phyloP scores from a whole-genome alignment of 1,140 invertebrate genomes.

The Ceratina australensis region DNA sequence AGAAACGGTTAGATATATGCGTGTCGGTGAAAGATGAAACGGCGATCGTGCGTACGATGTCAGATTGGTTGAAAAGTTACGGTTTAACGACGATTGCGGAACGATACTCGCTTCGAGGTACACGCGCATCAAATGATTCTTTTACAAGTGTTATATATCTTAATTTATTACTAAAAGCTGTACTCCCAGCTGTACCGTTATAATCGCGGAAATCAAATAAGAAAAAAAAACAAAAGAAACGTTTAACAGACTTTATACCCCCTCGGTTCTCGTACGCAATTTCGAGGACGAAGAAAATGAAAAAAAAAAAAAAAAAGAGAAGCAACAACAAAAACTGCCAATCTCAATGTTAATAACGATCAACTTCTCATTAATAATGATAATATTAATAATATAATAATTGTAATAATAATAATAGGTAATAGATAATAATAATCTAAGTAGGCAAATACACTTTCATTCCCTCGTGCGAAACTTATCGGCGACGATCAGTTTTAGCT shows the following conservation, averaged over 20 bases:
- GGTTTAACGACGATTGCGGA: background rate
- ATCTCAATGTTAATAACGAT: conserved; percentile 65
- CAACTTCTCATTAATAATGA: conserved; percentile 63
- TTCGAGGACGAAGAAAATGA: conserved; percentile 51
- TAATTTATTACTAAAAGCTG: conserved; percentile 59
- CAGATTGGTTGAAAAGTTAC: background rate
- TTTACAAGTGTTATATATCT: conserved; percentile 56
- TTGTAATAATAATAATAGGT: conserved; percentile 12
- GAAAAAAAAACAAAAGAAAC: too few relatives aligned
- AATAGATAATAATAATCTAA: conserved; percentile 50
- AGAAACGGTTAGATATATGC: background rate
- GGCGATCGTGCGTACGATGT: background rate
- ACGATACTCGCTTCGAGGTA: conserved; percentile 34
- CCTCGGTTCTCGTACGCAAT: conserved; percentile 51
- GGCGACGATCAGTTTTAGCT: conserved; percentile 51
- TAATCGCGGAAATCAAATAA: conserved; percentile 55
- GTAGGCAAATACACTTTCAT: conserved; percentile 65
- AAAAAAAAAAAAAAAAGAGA: conserved; percentile 55
- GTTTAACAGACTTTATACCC: conserved; percentile 43
- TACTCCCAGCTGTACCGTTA: conserved; percentile 57
- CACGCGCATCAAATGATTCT: conserved; percentile 26
- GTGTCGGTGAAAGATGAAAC: background rate
- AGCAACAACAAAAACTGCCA: conserved; percentile 61
- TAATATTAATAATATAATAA: conserved; percentile 25
- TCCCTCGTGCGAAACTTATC: conserved; percentile 62